phyloP scores from a whole-genome alignment of 1,140 invertebrate species.

The Apis dorsata region DNA sequence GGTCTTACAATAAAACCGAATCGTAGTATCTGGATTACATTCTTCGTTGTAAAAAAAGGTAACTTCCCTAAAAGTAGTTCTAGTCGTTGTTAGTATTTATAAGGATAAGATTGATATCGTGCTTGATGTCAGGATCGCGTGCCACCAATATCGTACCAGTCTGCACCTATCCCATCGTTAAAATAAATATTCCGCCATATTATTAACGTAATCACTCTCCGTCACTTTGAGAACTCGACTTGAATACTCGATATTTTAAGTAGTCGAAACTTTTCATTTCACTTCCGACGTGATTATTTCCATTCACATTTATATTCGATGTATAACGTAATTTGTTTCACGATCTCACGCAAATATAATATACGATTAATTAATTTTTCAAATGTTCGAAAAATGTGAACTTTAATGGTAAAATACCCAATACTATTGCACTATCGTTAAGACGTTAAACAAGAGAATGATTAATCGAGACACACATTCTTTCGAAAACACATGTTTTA shows the following conservation, averaged over 20 bases:
- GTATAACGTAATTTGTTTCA: constrained; percentile 28
- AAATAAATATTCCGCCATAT: constrained; percentile 53
- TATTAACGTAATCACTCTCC: constrained; percentile 75
- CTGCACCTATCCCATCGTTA: constrained; percentile 68
- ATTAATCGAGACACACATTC: constrained; percentile 58
- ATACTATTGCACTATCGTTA: background rate
- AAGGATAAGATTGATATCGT: constrained; percentile 47
- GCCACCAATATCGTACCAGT: constrained; percentile 70
- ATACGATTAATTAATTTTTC: background rate
- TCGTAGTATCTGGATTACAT: constrained; percentile 35
- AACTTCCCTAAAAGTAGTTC: constrained; percentile 41
- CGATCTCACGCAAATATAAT: background rate
- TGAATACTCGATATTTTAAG: constrained; percentile 65
- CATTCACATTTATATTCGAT: constrained; percentile 8
- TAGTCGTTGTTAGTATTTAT: constrained; percentile 20
- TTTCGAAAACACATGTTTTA: constrained; percentile 45
- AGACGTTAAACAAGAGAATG: constrained; percentile 30
- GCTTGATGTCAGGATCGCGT: constrained; percentile 66
- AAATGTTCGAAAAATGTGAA: background rate
- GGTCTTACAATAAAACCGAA: constrained; percentile 54
- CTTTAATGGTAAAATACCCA: no score
- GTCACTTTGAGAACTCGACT: constrained; percentile 68
- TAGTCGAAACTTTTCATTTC: constrained; percentile 43
- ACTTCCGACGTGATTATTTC: constrained; percentile 37
- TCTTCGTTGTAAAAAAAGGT: constrained; percentile 49